phyloP scores from a whole-genome alignment of 2,888 invertebrate genomes.

The Pterostichus niger region DNA sequence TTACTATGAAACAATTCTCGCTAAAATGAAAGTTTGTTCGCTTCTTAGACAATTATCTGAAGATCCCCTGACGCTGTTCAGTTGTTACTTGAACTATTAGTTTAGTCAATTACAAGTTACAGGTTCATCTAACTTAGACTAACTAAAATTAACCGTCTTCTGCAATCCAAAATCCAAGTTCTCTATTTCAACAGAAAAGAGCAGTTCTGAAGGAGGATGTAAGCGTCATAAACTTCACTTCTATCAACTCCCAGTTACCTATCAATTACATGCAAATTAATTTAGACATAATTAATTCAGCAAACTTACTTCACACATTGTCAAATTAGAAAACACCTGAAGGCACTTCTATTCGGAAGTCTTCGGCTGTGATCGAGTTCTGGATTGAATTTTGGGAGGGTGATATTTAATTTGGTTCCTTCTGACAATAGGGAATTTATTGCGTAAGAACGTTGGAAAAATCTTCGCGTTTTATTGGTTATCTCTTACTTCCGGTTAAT shows the following conservation, averaged over 20 bases:
- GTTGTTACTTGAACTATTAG: no score
- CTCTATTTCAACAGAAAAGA: no score
- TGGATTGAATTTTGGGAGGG: conserved; percentile 31
- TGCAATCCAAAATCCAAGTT: not conserved
- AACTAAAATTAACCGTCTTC: conserved; percentile 6
- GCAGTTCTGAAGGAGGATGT: no score
- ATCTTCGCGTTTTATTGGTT: conserved; percentile 44
- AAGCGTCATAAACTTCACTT: no score
- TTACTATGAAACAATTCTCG: not conserved
- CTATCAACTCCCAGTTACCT: not conserved
- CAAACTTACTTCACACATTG: not conserved
- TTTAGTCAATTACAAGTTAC: no score
- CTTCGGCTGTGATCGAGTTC: no score
- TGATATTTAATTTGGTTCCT: conserved; percentile 34
- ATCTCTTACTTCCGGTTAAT: conserved; percentile 53
- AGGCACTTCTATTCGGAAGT: not conserved
- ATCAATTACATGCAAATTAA: not conserved
- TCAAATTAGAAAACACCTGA: not conserved
- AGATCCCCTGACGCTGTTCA: no score
- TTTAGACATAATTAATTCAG: not conserved
- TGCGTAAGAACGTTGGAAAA: conserved; percentile 11
- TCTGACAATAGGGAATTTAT: conserved; percentile 28
- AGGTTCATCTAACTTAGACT: not conserved
- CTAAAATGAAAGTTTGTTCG: no score
- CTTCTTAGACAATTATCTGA: no score